Conservation (phyloP, 1,140 invertebrate species). For the Neodiprion pinetum region DNA sequence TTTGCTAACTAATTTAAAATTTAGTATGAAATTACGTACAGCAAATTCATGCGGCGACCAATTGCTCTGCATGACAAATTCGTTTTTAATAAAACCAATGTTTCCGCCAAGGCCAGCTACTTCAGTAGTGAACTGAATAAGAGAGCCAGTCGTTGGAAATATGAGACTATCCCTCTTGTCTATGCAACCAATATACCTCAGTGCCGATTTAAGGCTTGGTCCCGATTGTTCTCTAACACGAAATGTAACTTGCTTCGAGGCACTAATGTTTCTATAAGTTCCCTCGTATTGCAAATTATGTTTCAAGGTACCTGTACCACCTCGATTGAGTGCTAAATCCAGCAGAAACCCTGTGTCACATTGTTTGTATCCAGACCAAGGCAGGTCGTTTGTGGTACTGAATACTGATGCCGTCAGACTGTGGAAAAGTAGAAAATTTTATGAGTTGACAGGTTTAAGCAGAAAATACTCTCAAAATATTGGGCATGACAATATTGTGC, state of each 20-base stretch:
- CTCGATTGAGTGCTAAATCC: constrained; percentile 71
- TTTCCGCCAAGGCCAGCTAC: constrained; percentile 88
- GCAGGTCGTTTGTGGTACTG: constrained; percentile 76
- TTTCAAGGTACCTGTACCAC: constrained; percentile 61
- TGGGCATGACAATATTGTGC: not conserved
- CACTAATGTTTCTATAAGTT: constrained; percentile 76
- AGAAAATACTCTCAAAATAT: constrained; percentile 18
- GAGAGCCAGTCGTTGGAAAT: constrained; percentile 76
- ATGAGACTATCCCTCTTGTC: constrained; percentile 82
- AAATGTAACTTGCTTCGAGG: constrained; percentile 73
- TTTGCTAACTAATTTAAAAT: constrained; percentile 6
- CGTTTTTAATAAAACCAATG: constrained; percentile 85
- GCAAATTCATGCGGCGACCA: constrained; percentile 69
- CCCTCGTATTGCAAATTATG: constrained; percentile 88
- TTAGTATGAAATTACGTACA: constrained; percentile 62
- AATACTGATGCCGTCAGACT: constrained; percentile 75
- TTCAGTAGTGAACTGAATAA: constrained; percentile 77
- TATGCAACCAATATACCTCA: constrained; percentile 78
- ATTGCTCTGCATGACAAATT: constrained; percentile 81
- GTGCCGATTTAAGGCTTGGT: constrained; percentile 83
- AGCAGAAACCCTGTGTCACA: constrained; percentile 70
- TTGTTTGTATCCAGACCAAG: constrained; percentile 81
- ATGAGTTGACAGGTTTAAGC: constrained; percentile 19
- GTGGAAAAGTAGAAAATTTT: constrained; percentile 37
- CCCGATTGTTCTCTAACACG: constrained; percentile 83